These are phyloP conservation scores for Eudemis profundana DNA, from an alignment of 2,888 invertebrate genomes.

Conservation along the genomic window DNA sequence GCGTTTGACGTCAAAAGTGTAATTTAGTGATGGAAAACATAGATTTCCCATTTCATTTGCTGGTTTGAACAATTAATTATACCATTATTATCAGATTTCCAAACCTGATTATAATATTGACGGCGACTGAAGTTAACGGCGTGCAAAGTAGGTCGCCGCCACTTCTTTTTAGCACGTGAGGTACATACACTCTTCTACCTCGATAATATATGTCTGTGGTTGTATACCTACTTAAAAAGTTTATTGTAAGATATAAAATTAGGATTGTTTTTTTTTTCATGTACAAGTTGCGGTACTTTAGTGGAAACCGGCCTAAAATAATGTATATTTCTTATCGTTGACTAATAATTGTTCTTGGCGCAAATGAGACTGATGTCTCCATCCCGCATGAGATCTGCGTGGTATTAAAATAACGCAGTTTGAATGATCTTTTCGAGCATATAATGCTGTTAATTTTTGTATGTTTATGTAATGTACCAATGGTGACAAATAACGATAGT, in stretches of 20 bases:
- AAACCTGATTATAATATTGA: no score
- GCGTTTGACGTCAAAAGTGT: no score
- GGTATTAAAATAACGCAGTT: conserved; percentile 7
- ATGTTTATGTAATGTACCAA: conserved; percentile 59
- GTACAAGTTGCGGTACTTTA: not conserved
- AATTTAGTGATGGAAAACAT: no score
- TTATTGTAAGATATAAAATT: conserved; percentile 1
- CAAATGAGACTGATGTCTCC: conserved; percentile 2
- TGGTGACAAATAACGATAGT: conserved; percentile 73
- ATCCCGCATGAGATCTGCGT: conserved; percentile 26
- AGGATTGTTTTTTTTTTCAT: not conserved
- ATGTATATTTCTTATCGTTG: conserved; percentile 23
- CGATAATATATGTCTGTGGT: no score
- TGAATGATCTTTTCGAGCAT: conserved; percentile 58
- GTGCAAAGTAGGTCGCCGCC: no score
- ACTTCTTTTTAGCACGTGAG: no score
- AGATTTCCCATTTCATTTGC: no score
- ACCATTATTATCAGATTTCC: no score
- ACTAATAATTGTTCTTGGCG: conserved; percentile 8
- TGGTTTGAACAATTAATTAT: no score
- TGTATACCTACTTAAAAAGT: not conserved
- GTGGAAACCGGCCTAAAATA: conserved; percentile 3
- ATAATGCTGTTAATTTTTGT: conserved; percentile 68
- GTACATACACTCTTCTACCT: no score
- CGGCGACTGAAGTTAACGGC: no score